These are phyloP conservation scores for Ceyx cyanopectus DNA, from an alignment of 2,113 vertebrate genomes.

Conservation along the genomic window DNA sequence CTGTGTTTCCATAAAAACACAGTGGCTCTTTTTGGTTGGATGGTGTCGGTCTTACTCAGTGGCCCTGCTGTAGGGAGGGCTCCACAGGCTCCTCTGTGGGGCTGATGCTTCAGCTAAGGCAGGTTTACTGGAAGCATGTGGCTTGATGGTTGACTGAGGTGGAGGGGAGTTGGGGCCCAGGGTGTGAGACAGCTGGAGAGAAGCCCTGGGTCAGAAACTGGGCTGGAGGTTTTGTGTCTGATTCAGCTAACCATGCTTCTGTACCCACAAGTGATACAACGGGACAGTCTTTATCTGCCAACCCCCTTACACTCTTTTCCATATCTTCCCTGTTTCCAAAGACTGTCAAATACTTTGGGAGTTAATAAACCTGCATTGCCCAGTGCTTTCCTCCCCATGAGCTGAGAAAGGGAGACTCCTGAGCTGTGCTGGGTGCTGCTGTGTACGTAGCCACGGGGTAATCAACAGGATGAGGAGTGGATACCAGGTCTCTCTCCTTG, in stretches of 20 bases:
- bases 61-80: not conserved
- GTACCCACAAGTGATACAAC: not conserved
- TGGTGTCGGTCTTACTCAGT: fast-evolving
- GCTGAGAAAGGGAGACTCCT: not conserved
- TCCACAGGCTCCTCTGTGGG: fast-evolving
- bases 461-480: not conserved
- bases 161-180: not conserved
- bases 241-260: not conserved
- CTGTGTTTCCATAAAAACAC: not conserved
- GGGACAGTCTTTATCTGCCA: not conserved
- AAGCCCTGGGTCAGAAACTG: not conserved
- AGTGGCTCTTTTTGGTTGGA: not conserved
- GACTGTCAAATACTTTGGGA: not conserved
- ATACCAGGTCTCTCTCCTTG: not conserved
- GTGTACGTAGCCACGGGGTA: fast-evolving
- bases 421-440: not conserved
- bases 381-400: not conserved
- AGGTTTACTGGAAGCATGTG: fast-evolving
- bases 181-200: not conserved
- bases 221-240: not conserved
- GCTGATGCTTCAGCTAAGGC: not conserved
- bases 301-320: not conserved
- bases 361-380: not conserved
- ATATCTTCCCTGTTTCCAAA: not conserved
- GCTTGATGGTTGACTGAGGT: not conserved